Base-by-base conservation (phyloP, 2,888 invertebrate species). In the Cylloceria caligata region DNA sequence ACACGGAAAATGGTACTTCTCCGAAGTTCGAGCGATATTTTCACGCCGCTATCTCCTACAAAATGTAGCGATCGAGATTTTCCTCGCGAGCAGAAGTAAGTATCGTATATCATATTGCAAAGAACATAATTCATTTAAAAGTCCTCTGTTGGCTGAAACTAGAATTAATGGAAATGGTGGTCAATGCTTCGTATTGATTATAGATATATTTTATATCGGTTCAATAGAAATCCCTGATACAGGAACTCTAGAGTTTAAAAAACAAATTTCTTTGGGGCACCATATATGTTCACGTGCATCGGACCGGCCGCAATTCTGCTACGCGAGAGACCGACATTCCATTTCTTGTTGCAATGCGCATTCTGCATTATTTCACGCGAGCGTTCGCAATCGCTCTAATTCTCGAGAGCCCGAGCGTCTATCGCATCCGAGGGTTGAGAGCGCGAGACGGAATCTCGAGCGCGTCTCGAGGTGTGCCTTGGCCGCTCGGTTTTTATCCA, bases 1-100 rank as follows among this genome's bases (percentile, higher is more conserved):
- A 64, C 99, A 99, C 93, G 99, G 99, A 83, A 98, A 99, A 94
- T 99, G 99, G 99, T 99, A 99, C 94, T 99, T 99, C 94, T 98
- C 98, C 88, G 99, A 99, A 94, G 98, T 99, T 85, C 96, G 99
- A 11, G 99, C 99, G 82, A 99, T 99, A 90, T 99, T 99, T 94
- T 98, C 99, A 9, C 95, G 99, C 2, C 95, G 99, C 57, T 99
- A 99, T 93, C 95, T 99, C 73, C 95, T 99, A 87, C 99, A 99
- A 94, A 99, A 99, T 94, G 96, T 97, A 77, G 99, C 99, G 85
- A 96, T 99, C 92, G 99, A 99, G 94, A 98, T 99, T 93, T 99
- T 99, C 94, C 95, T 99, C 87, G 99, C 99, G 42, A 98, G 98
- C 93, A 96, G 99, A 94, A 99, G 98, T 98, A 93, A 96, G 97